Conservation (phyloP, 2,113 vertebrate genomes). For the Pomatorhinus ruficollis region DNA sequence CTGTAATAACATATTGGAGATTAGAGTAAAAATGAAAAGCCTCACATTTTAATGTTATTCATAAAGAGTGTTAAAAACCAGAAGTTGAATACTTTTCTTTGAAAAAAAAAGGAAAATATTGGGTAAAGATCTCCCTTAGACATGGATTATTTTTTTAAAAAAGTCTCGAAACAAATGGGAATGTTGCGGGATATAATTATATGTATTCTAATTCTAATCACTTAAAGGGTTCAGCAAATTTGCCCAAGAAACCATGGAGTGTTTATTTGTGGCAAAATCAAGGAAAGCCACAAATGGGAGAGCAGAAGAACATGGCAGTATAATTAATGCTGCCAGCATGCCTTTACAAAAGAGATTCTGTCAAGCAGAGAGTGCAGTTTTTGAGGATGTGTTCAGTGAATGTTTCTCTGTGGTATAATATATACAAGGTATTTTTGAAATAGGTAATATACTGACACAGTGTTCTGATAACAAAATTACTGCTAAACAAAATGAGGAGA, state of each 20-base stretch:
- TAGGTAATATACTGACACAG: neutral
- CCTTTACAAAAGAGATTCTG: neutral
- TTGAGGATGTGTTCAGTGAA: neutral
- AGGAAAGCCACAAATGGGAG: neutral
- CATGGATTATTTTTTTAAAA: neutral
- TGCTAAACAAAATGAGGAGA: neutral
- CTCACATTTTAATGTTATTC: neutral
- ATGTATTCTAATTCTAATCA: neutral
- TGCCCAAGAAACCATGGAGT: neutral
- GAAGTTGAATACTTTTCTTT: neutral
- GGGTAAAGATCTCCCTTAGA: neutral
- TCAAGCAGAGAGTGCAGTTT: neutral
- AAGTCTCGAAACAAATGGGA: neutral
- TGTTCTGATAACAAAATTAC: neutral
- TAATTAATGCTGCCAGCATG: neutral
- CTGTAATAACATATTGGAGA: neutral
- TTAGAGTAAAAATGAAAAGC: neutral
- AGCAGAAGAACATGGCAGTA: neutral
- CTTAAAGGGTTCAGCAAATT: neutral
- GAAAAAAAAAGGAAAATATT: neutral
- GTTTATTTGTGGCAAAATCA: neutral
- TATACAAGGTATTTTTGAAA: neutral
- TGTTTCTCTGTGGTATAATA: neutral
- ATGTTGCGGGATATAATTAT: too few species aligned
- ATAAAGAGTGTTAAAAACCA: neutral